Evolutionary conservation across 2,113 vertebrate species (phyloP), one percentile per base, ranked within the genome.

Genomic region (Cichladusa arquata): DNA sequence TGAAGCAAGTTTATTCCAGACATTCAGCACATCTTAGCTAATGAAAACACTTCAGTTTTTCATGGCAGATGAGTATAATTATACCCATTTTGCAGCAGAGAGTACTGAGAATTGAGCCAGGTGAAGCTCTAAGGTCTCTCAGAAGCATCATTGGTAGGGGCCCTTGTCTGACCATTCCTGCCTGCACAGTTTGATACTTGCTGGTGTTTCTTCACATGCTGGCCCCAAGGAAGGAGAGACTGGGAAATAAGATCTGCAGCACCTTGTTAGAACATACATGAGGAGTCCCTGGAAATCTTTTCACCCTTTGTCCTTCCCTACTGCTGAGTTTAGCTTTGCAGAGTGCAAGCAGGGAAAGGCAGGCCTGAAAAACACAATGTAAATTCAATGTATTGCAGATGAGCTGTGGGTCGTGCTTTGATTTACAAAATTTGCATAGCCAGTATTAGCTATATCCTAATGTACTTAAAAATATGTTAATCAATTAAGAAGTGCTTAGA

Each of bases 401-500:
- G 80, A 83, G 81, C 57, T 82, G 58, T 0, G 0, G 50, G 28
- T 83, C 70, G 33, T 88, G 44, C 51, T 78, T 81, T 74, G 83
- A 95, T 93, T 77, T 78, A 74, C 53, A 33, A 14, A 78, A 93
- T 86, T 88, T 92, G 76, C 91, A 95, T 93, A 86, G 44, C 40
- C 44, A 74, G 22, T 92, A 78, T 92, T 88, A 95, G 72, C 57
- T 86, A 78, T 84, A 84, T 71, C 72, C 69, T 91, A 88, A 90
- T 74, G 76, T 50, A 66, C 84, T 92, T 88, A 3, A 83, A 90
- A 90, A 90, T 47, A 88, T 88, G 82, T 78, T 90, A 90, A 90
- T 95, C 51, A 93, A 81, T 92, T 95, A 92, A 95, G 82, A 80
- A 90, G 33, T 71, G 34, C 65, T 81, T 84, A 94, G 91, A 78